Evolutionary conservation across 1,140 invertebrate genomes (phyloP).

Genomic region (Drosophila sechellia): DNA sequence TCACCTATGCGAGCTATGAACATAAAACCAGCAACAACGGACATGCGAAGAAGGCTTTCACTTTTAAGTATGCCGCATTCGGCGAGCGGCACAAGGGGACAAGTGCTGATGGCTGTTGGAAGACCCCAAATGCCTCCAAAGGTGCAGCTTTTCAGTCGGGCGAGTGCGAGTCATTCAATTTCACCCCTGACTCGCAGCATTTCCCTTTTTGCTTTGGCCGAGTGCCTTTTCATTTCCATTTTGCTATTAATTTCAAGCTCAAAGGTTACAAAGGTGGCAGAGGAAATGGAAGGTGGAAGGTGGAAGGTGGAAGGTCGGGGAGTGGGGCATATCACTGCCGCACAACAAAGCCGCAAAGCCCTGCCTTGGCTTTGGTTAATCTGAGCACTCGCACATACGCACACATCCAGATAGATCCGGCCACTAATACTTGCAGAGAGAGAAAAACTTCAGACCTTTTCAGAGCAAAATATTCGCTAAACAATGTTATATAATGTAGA

Average conservation of each 20-base stretch:
- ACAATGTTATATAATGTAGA: too few relatives aligned
- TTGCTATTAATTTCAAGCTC: constrained; percentile 75
- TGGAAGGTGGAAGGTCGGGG: not conserved
- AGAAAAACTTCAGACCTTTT: not conserved
- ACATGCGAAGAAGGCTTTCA: constrained; percentile 15
- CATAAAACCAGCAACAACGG: constrained; percentile 36
- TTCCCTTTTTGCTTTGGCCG: constrained; percentile 26
- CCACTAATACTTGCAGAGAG: constrained; percentile 42
- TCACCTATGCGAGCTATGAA: constrained; percentile 73
- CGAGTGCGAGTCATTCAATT: constrained; percentile 14
- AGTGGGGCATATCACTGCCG: constrained; percentile 59
- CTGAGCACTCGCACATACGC: constrained; percentile 42
- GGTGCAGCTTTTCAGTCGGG: constrained; percentile 1
- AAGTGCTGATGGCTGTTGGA: not conserved
- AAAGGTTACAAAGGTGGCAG: constrained; percentile 53
- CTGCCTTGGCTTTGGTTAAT: constrained; percentile 70
- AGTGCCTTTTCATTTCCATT: constrained; percentile 75
- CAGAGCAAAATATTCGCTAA: too few relatives aligned
- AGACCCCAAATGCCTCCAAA: not conserved
- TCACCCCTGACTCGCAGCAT: constrained; percentile 24
- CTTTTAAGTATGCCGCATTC: constrained; percentile 18
- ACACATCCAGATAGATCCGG: constrained; percentile 29
- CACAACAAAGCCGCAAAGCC: constrained; percentile 73
- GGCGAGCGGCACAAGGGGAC: not conserved
- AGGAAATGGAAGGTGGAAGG: not conserved